Evolutionary conservation across 2,113 vertebrate genomes (phyloP), one percentile per base, ranked within the genome.

Genomic region (Aspidoscelis tigris): DNA sequence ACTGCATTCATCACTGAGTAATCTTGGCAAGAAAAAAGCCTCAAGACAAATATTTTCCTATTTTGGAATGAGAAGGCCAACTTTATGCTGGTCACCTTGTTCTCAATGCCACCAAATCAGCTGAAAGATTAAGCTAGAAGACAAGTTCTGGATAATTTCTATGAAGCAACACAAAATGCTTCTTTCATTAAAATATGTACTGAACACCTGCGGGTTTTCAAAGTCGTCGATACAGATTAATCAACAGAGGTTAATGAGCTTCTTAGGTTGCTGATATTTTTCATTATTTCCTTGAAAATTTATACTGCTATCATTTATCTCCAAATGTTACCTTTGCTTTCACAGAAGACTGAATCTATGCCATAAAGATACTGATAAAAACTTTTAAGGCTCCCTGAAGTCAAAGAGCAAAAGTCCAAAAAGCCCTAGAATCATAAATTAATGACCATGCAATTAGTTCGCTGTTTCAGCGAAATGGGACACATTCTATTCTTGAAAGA

Each of bases 381-480:
- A 33, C 33, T 33, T 33, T 33, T 33, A 33, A 33, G 33, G 33
- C 33, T 33, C 33, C 33, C 33, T 33, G 33, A 33, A 33, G 33
- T 33, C 33, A 33, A 33, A 33, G 33, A 33, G 33, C 33, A 33
- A 33, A 33, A 33, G 33, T 33, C 33, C 33, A 33, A 33, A 33
- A 33, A 33, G 33, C 33, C 33, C 33, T 50, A 50, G 47, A 6
- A 50, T 50, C 47, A 58, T 39, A 7, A 70, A 66, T n/a, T 50
- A 22, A 26, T n/a, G n/a, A 41, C 33, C n/a, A 76, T 33, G 33
- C 39, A 55, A 77, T 77, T 77, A 11, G 74, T 22, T 75, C 70
- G 73, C 26, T 18, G 26, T 68, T 80, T 80, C 65, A 53, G 43
- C 5, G 10, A 20, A 21, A 84, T 43, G 91, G 58, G 20, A 81